Evolutionary conservation across 2,113 vertebrate species (phyloP), one percentile per base, ranked within the genome.

Genomic region (Vulpes vulpes): DNA sequence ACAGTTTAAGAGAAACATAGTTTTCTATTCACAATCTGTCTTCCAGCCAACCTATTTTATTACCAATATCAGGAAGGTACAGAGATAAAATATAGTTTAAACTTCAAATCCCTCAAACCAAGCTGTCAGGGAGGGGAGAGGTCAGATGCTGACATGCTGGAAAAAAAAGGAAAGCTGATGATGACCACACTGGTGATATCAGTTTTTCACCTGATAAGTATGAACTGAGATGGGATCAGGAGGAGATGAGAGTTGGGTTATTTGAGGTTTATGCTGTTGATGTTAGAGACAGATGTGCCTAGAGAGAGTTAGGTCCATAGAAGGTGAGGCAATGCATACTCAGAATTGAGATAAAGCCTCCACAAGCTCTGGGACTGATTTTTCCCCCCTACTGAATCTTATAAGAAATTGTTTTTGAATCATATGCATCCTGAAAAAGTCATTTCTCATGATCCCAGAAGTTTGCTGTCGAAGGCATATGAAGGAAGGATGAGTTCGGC

Each of bases 71-170:
- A 94, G 81, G 55, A 96, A 96, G 83, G 90, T 73, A 73, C 71
- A 96, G 64, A 95, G 87, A 96, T 97, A 97, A 97, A 96, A 97
- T 92, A 94, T 11, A 94, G 92, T 86, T 97, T 93, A 93, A 98
- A 96, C 88, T 94, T 93, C 94, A 86, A 94, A 94, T 97, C 67
- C 43, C 57, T 98, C 94, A 97, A 79, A 95, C 84, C 38, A 53
- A n/a, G 6, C 60, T 94, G 62, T 96, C 51, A 93, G 60, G 43
- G 67, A 97, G 11, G 43, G 35, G 65, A 86, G 67, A 96, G 94
- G 88, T 96, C 96, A 93, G 69, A 85, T 49, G 51, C 85, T 91
- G 85, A 89, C 60, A 74, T 80, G 60, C 30, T 95, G 25, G 78
- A 76, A 74, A 83, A 79, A 92, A 79, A 92, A 87, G 38, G 64